phyloP scores from a whole-genome alignment of 2,888 invertebrate species.

The Drosophila cyrtoloma region DNA sequence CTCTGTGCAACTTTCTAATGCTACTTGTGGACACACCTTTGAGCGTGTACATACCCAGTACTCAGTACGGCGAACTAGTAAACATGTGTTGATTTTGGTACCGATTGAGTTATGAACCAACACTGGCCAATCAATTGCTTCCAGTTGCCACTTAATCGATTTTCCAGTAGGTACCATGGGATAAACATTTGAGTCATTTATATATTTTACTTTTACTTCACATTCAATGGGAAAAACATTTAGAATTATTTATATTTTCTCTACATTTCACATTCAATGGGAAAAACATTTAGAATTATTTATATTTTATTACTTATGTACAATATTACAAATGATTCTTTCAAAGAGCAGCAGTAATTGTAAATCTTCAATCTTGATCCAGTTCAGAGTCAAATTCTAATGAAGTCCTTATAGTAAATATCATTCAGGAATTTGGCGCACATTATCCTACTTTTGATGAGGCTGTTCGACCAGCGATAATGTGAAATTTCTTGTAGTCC shows the following conservation, averaged over 20 bases:
- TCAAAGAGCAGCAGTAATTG: not conserved
- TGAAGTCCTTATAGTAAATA: not conserved
- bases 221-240: not conserved
- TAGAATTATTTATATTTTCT: not conserved
- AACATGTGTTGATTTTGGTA: not conserved
- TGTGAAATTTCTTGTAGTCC: not conserved
- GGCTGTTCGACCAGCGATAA: not conserved
- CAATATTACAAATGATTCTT: not conserved
- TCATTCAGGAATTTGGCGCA: not conserved
- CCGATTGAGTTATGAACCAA: not conserved
- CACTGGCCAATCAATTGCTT: not conserved
- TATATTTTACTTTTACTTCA: not conserved
- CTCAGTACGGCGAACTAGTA: not conserved
- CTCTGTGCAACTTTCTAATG: not conserved
- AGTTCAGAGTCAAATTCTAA: not conserved
- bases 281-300: not conserved
- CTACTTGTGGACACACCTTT: not conserved
- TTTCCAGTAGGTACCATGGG: not conserved
- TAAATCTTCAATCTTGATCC: not conserved
- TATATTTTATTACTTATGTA: not conserved
- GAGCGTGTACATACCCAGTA: not conserved
- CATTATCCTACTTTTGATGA: not conserved
- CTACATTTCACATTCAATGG: not conserved
- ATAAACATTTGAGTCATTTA: not conserved
- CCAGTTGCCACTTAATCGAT: not conserved